Base-by-base conservation (phyloP, 1,140 invertebrate species). In the Bradysia coprophila region DNA sequence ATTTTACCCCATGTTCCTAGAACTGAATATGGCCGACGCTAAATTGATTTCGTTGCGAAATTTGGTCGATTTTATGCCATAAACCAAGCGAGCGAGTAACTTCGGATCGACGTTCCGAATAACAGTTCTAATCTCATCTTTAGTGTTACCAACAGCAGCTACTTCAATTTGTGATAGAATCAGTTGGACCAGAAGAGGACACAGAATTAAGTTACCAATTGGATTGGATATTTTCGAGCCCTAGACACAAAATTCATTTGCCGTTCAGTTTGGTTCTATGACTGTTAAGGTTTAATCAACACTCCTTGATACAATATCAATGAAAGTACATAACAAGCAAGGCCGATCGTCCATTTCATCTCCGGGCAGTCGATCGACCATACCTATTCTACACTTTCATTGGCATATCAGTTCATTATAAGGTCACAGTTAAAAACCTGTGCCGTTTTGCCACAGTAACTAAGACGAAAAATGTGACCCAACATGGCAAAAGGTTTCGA, bases 151-250 rank as follows among this genome's bases (percentile, higher is more conserved):
- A 15, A 15, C 40, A 8, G 40, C 40, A 19, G 4, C 40, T 15
- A 18, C 10, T 16, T 28, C 6, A 2, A 41, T 13, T 32, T 21
- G 16, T 18, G 40, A 41, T 32, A 41, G 33, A 19, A 18, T 13
- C 4, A 31, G 15, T 32, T 41, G 23, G 4, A 19, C 9, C 40
- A 31, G 13, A 3, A 41, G 11, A 3, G 23, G 23, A 32, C 22
- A 19, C 2, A 41, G 13, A 24, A 41, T 21, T 3, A 41, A n/a
- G 33, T 41, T 41, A 13, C 21, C 40, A 4, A 32, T 18, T 4
- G 24, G 4, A 19, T 24, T 31, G 5, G 40, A 16, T 32, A 41
- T 21, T 32, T 41, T 41, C n/a, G 31, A 41, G 4, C n/a, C 40
- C 40, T 33, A 19, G n/a, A 40, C 18, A 38, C 18, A 34, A 34